phyloP scores from a whole-genome alignment of 2,888 invertebrate genomes.

The Slavum lentiscoides region DNA sequence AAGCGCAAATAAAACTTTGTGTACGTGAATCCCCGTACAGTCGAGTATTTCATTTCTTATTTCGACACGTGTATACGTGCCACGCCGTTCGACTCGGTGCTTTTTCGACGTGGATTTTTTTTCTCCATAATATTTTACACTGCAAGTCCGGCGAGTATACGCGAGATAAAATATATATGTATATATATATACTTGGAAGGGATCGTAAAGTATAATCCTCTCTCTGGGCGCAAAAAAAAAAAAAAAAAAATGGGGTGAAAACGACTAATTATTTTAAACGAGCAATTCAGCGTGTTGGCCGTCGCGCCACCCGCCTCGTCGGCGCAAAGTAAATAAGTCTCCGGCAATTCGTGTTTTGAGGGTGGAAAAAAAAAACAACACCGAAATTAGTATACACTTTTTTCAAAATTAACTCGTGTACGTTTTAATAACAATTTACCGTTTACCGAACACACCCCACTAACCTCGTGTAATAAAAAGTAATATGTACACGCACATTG shows the following conservation, averaged over 20 bases:
- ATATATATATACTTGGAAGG: not conserved
- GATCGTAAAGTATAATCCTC: not conserved
- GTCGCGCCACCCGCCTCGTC: no score
- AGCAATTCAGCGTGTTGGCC: not conserved
- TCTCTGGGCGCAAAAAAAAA: not conserved
- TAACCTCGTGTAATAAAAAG: no score
- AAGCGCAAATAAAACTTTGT: no score
- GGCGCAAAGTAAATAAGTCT: not conserved
- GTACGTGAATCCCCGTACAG: no score
- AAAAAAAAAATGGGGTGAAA: conserved; percentile 14
- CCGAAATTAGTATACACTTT: not conserved
- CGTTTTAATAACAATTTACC: conserved; percentile 11
- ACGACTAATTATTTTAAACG: conserved; percentile 43
- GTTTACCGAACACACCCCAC: not conserved
- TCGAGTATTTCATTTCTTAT: no score
- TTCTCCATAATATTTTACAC: not conserved
- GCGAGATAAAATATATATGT: not conserved
- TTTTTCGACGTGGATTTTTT: not conserved
- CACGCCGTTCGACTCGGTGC: not conserved
- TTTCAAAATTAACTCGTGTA: not conserved
- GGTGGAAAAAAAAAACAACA: conserved; percentile 1
- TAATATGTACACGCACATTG: no score
- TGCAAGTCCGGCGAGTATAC: not conserved
- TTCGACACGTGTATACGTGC: no score
- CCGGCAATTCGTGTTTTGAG: not conserved